Base-by-base conservation (phyloP, 2,797 vertebrate species). In the Sebastes hubbsi region DNA sequence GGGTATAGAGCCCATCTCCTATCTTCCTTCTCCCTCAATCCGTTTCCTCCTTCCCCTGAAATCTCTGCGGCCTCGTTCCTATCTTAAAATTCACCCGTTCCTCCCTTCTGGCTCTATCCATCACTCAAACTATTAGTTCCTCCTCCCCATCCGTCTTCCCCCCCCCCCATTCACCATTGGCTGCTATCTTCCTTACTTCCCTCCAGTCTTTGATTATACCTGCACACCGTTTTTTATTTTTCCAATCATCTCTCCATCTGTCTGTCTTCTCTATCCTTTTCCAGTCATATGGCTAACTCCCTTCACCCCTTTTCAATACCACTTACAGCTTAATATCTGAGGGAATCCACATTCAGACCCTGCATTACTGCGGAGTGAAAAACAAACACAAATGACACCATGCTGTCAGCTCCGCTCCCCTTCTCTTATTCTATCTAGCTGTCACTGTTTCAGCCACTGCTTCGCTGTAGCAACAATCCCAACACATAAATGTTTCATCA, bases 291-390 rank as follows among this genome's bases (percentile, higher is more conserved):
- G 22, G 12, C 72, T 61, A 3, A 6, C 55, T 78, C 67, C 59
- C 36, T 38, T 72, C 9, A 72, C 18, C 61, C 75, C 20, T 63
- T 80, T 61, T 71, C 29, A 59, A 54, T 71, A 59, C 32, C 52
- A 46, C 42, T 88, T 80, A 38, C 42, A 79, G 81, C 70, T 49
- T 75, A 80, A 78, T 75, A 55, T 73, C 56, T 18, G 5, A 69
- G 75, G 59, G 66, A 52, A 75, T 56, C 10, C 29, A 59, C 61
- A 80, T 49, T 75, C 54, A 75, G 56, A 49, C 20, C 25, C 52
- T 24, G 77, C 80, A 84, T 86, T 87, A 76, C 61, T 80, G 76
- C 72, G 70, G 73, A 82, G 80, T 86, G 76, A 77, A 83, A 90
- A 87, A 85, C 71, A 80, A 80, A 61, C 9, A 59, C 4, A 67